Conservation (phyloP, 92 coral and sea anemone genomes). For the Plumapathes pennacea region DNA sequence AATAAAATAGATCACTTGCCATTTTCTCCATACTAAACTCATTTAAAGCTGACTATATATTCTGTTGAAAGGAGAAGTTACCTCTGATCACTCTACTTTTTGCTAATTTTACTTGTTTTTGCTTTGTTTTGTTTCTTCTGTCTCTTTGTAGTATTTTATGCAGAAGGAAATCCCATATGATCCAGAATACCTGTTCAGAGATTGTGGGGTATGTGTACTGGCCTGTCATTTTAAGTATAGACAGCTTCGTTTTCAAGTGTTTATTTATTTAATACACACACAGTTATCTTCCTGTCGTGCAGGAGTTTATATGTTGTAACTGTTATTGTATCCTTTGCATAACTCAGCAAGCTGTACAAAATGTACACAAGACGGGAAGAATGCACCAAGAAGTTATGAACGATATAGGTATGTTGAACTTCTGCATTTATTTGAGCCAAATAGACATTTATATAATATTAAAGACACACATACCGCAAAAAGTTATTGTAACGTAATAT, state of each 20-base stretch:
- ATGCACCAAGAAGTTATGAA: conserved; percentile 79
- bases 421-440: no score
- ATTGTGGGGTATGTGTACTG: conserved; percentile 91
- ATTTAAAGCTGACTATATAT: no score
- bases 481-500: no score
- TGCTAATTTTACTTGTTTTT: no score
- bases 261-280: neutral
- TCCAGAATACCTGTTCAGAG: conserved; percentile 89
- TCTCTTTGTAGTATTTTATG: conserved; percentile 60
- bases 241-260: no score
- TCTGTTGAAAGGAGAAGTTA: no score
- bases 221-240: no score
- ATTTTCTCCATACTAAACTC: no score
- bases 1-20: no score
- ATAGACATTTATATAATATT: no score
- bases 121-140: neutral
- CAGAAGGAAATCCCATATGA: conserved; percentile 91
- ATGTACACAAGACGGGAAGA: conserved; percentile 84
- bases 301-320: neutral
- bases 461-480: no score
- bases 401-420: conserved; percentile 85
- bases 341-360: conserved; percentile 72
- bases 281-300: neutral
- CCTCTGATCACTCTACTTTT: no score
- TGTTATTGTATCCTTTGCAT: neutral